These are phyloP conservation scores for Ephialtes manifestator DNA, from an alignment of 2,888 invertebrate genomes.

Conservation along the genomic window DNA sequence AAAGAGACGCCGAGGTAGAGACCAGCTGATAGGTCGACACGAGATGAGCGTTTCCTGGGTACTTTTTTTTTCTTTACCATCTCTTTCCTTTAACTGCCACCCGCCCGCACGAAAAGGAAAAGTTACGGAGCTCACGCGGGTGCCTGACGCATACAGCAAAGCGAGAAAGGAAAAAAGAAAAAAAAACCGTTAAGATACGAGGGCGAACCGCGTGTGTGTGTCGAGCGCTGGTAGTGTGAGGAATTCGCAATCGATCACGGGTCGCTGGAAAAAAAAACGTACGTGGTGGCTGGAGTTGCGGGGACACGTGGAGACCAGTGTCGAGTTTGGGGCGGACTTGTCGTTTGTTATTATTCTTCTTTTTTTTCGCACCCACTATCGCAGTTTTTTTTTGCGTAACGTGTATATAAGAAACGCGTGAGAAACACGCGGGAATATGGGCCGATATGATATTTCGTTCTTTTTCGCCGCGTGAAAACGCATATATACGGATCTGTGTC, in stretches of 20 bases:
- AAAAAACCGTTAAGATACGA: constrained; percentile 27
- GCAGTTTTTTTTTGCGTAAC: background rate
- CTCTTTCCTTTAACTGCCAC: constrained; percentile 8
- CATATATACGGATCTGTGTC: background rate
- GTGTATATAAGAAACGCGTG: constrained; percentile 6
- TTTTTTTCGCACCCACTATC: background rate
- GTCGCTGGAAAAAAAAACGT: constrained; percentile 24
- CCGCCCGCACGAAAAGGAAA: constrained; percentile 37
- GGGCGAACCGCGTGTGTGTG: background rate
- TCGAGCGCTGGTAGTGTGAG: constrained; percentile 33
- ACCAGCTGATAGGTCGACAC: constrained; percentile 8
- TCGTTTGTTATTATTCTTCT: constrained; percentile 22
- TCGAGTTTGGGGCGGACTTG: constrained; percentile 29
- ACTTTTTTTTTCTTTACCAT: constrained; percentile 15
- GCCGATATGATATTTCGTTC: constrained; percentile 19
- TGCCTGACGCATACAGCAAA: constrained; percentile 12
- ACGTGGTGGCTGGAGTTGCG: constrained; percentile 18
- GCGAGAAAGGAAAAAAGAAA: constrained; percentile 20
- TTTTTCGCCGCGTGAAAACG: background rate
- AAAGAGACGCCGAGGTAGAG: background rate
- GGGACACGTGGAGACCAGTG: constrained; percentile 2
- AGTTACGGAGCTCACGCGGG: constrained; percentile 23
- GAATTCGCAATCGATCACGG: constrained; percentile 65
- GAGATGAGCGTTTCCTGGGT: constrained; percentile 26
- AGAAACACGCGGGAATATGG: constrained; percentile 5